Conservation (phyloP, 2,888 invertebrate species). For the Harpalus rufipes region DNA sequence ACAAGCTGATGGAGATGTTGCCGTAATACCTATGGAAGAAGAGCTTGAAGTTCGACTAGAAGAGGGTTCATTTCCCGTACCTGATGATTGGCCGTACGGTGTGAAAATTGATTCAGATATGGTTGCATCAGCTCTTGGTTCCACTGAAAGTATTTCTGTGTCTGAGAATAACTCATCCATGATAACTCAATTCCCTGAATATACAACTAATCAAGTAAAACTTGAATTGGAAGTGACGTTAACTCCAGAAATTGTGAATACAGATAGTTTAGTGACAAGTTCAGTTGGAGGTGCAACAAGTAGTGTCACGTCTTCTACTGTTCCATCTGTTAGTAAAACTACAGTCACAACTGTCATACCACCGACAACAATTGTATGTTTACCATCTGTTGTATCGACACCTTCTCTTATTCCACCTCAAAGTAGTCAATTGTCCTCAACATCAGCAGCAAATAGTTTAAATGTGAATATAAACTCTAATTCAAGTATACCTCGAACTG, state of each 20-base stretch:
- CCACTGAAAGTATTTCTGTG: slow-evolving; percentile 72
- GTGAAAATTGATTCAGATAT: slow-evolving; percentile 77
- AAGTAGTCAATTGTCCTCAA: slow-evolving; percentile 61
- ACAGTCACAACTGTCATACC: slow-evolving; percentile 77
- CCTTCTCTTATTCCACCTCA: slow-evolving; percentile 72
- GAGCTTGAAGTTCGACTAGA: slow-evolving; percentile 80
- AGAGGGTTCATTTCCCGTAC: slow-evolving; percentile 78
- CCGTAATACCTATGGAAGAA: slow-evolving; percentile 79
- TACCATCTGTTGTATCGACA: slow-evolving; percentile 76
- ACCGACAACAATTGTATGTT: slow-evolving; percentile 79
- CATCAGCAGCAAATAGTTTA: slow-evolving; percentile 54
- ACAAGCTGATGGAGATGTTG: slow-evolving; percentile 75
- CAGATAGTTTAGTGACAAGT: slow-evolving; percentile 79
- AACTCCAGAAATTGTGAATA: slow-evolving; percentile 81
- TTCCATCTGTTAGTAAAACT: slow-evolving; percentile 74
- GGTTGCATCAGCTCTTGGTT: slow-evolving; percentile 79
- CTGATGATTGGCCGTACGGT: slow-evolving; percentile 77
- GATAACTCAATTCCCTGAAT: slow-evolving; percentile 72
- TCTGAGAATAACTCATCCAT: slow-evolving; percentile 73
- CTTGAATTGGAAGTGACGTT: slow-evolving; percentile 81
- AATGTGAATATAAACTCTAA: slow-evolving; percentile 58
- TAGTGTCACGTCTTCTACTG: slow-evolving; percentile 72
- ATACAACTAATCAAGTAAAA: slow-evolving; percentile 77
- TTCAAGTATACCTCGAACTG: slow-evolving; percentile 70
- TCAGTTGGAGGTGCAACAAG: slow-evolving; percentile 76